Base-by-base conservation (phyloP, 1,140 invertebrate species). In the Drosophila busckii region DNA sequence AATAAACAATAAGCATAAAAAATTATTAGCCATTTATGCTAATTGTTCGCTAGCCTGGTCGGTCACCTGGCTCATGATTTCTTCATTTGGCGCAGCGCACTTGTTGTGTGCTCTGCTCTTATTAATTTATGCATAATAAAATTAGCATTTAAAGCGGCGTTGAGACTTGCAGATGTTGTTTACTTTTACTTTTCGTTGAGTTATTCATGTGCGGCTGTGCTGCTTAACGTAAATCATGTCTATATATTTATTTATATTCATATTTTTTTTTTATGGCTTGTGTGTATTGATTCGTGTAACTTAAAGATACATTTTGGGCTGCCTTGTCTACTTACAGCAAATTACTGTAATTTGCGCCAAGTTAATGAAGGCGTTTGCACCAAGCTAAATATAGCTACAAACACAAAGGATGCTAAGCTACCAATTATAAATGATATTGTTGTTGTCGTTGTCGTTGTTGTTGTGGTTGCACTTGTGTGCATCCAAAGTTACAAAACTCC, bases 291-390 rank as follows among this genome's bases (percentile, higher is more conserved):
- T 7, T 1, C 6, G 12, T 3, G 10, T 19, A 23, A 17, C 20
- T 22, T 41, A 25, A 10, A 31, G 31, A 9, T 28, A 15, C 20
- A 12, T 15, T 45, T 45, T 28, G 17, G 17, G 44, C 50, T 10
- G 31, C 32, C 46, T 13, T 61, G 73, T 54, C 67, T 80, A 70
- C 75, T 82, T 82, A 75, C 59, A 37, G 42, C 34, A 82, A 82
- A 82, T 82, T 82, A 82, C 75, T 29, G 65, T 75, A 75, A 82
- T 82, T 82, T 80, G 9, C 60, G 68, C 69, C n/a, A 73, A 69
- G 60, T 68, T 78, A 73, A 82, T 82, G 59, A 82, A 56, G 50
- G 63, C 59, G 50, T 68, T 80, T 56, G 73, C 28, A 35, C 58
- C 38, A 20, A 37, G 29, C 75, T 82, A 82, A 62, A 82, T 82